Base-by-base conservation (phyloP, 2,797 vertebrate genomes). In the Perodicticus potto region DNA sequence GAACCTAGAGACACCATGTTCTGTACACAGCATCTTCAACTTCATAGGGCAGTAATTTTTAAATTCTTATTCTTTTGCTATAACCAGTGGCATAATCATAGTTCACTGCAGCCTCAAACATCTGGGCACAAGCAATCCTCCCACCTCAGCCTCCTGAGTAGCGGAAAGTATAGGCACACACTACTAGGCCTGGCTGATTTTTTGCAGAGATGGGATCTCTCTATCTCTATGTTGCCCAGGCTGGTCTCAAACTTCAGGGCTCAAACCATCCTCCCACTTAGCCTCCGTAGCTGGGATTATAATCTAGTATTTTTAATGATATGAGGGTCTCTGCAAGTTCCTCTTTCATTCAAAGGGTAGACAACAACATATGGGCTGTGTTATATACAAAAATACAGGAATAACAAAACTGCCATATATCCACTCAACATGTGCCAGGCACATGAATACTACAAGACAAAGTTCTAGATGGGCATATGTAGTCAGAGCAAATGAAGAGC, bases 1-100 rank as follows among this genome's bases (percentile, higher is more conserved):
- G 80, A 95, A 95, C 85, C 59, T 76, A 78, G 95, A 97, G 95
- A 45, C 72, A 96, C 27, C 78, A 40, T 0, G 3, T 93, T 96
- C 43, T 85, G 53, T 34, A n/a, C 3, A 32, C 0, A 91, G 45
- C 29, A 91, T 92, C 82, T 92, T 94, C 83, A 96, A 74, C 65
- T 67, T 88, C 91, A 7, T 59, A 93, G 67, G 53, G 94, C 32
- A 93, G 81, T 67, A 77, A 73, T 49, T 19, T 45, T 72, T 3
- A 53, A 59, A 53, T 53, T 87, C 86, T 94, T 86, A 20, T 14
- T 45, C 20, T 73, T 45, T 74, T 45, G 43, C 40, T 45, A 25
- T 43, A 45, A 43, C 27, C 72, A 19, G 25, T 74, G 43, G 40
- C 29, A 43, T 27, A 25, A 45, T 45, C 40, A 45, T 29, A 27